These are phyloP conservation scores for Drosophila parvula DNA, from an alignment of 1,140 invertebrate species.

Conservation along the genomic window DNA sequence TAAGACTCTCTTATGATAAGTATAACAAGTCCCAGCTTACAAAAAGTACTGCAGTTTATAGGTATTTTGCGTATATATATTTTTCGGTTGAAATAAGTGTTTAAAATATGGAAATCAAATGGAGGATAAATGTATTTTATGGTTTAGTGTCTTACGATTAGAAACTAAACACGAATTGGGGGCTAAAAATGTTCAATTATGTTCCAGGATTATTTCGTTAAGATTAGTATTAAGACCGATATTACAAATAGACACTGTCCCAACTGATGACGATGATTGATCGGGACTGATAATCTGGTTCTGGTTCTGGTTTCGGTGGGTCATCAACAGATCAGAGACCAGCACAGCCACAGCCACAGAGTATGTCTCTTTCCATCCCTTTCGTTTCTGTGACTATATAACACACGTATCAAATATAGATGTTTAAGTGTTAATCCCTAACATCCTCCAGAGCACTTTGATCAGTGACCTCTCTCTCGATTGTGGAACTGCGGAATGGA, in stretches of 20 bases:
- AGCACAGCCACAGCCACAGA: not conserved
- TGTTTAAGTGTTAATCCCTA: not conserved
- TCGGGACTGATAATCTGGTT: not conserved
- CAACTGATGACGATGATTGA: slow-evolving; percentile 4
- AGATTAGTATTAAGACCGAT: not conserved
- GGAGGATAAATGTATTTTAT: too few relatives aligned
- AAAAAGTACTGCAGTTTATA: too few relatives aligned
- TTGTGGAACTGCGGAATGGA: not conserved
- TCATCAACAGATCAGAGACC: not conserved
- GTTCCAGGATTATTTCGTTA: not conserved
- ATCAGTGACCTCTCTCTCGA: slow-evolving; percentile 7
- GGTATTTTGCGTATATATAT: too few relatives aligned
- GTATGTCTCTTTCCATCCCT: slow-evolving; percentile 1
- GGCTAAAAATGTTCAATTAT: not conserved
- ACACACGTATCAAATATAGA: not conserved
- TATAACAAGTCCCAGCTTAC: too few relatives aligned
- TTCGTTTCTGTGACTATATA: slow-evolving; percentile 8
- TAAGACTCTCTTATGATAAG: not conserved
- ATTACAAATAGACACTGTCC: slow-evolving; percentile 6
- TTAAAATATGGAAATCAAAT: too few relatives aligned
- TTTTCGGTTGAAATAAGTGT: too few relatives aligned
- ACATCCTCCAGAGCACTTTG: slow-evolving; percentile 16
- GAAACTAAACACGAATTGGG: not conserved
- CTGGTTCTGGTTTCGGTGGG: not conserved
- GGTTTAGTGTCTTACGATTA: too few relatives aligned